These are phyloP conservation scores for Ginglymostoma cirratum DNA, from an alignment of 2,113 vertebrate genomes.

Conservation along the genomic window DNA sequence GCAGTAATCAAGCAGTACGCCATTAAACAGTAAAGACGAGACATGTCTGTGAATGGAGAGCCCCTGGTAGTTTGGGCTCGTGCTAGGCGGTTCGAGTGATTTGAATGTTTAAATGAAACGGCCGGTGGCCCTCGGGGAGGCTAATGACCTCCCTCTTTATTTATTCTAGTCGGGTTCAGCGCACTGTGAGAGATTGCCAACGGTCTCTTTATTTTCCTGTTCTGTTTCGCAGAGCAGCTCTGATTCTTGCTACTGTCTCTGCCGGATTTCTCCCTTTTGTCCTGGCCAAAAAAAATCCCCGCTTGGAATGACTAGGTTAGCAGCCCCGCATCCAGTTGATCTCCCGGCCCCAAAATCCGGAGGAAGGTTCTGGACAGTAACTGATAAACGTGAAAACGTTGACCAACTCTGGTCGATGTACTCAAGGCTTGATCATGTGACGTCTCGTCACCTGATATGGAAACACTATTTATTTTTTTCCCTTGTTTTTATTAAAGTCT, in stretches of 20 bases:
- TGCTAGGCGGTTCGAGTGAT: not conserved
- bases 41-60: not conserved
- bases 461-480: not conserved
- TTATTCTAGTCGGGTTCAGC: not conserved
- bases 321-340: not conserved
- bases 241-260: not conserved
- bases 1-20: not conserved
- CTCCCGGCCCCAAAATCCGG: not conserved
- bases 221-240: not conserved
- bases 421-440: not conserved
- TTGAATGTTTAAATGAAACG: not conserved
- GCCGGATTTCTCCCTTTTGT: not conserved
- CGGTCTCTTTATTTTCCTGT: not conserved
- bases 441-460: not conserved
- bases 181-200: not conserved
- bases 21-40: not conserved
- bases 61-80: no score
- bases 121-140: not conserved
- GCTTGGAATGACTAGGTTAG: not conserved
- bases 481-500: not conserved
- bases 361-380: not conserved
- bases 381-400: not conserved
- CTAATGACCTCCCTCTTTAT: not conserved
- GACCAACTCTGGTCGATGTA: not conserved
- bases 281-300: not conserved